These are phyloP conservation scores for Ochropleura leucogaster DNA, from an alignment of 2,888 invertebrate genomes.

Conservation along the genomic window DNA sequence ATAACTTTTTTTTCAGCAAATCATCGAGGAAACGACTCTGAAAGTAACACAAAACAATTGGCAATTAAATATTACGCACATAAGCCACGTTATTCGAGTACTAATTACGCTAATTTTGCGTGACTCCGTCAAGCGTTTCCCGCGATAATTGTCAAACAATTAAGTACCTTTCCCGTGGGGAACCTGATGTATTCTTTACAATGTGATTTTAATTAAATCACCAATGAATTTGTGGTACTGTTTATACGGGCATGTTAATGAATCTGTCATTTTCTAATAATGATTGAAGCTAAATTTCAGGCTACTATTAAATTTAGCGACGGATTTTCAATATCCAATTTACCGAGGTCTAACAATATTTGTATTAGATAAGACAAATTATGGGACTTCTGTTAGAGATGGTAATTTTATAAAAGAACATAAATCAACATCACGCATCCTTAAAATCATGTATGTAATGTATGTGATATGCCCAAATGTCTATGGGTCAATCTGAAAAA, in stretches of 20 bases:
- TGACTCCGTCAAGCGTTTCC: conserved; percentile 21
- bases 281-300: background rate
- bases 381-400: background rate
- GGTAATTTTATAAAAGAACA: too few relatives aligned
- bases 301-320: background rate
- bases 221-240: background rate
- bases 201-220: conserved; percentile 30
- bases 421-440: too few relatives aligned
- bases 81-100: conserved; percentile 11
- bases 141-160: conserved; percentile 44
- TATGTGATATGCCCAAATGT: too few relatives aligned
- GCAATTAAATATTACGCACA: conserved; percentile 22
- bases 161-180: conserved; percentile 28
- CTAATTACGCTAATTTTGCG: conserved; percentile 46
- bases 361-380: background rate
- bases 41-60: background rate
- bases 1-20: background rate
- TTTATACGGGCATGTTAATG: background rate
- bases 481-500: too few relatives aligned
- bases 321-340: background rate
- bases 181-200: conserved; percentile 32
- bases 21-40: too few relatives aligned
- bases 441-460: too few relatives aligned
- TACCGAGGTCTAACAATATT: background rate
- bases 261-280: background rate